Conservation (phyloP, 2,113 vertebrate species). For the Antechinus stuartii region DNA sequence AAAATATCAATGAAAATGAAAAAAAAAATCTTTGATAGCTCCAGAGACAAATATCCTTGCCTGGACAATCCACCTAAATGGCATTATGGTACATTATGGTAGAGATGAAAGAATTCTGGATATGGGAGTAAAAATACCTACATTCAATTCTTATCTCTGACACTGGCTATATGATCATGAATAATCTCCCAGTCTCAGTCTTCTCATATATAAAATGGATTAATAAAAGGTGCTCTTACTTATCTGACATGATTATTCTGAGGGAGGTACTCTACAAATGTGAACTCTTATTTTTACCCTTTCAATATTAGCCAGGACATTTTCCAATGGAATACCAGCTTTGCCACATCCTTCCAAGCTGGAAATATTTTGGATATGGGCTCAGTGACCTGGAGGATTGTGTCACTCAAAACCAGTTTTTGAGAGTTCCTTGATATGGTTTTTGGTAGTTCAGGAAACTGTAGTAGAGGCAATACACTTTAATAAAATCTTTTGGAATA, state of each 20-base stretch:
- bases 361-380: background rate
- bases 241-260: background rate
- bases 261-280: background rate
- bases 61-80: background rate
- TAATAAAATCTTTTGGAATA: background rate
- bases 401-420: background rate
- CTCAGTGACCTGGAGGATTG: background rate
- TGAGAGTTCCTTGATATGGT: background rate
- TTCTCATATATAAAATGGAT: background rate
- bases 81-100: background rate
- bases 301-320: background rate
- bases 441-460: background rate
- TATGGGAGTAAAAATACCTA: background rate
- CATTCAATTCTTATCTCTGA: background rate
- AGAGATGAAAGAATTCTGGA: background rate
- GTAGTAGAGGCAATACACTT: background rate
- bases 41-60: background rate
- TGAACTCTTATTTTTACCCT: background rate
- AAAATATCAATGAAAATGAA: background rate
- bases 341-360: background rate
- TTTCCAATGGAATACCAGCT: background rate
- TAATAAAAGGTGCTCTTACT: background rate
- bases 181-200: background rate
- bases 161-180: background rate
- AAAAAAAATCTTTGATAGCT: background rate